Percentiles rank a stretch among this genome's conserved stretches.
Conservation (phyloP, 2,888 invertebrate species). For the Hirtodrosophila duncani region DNA sequence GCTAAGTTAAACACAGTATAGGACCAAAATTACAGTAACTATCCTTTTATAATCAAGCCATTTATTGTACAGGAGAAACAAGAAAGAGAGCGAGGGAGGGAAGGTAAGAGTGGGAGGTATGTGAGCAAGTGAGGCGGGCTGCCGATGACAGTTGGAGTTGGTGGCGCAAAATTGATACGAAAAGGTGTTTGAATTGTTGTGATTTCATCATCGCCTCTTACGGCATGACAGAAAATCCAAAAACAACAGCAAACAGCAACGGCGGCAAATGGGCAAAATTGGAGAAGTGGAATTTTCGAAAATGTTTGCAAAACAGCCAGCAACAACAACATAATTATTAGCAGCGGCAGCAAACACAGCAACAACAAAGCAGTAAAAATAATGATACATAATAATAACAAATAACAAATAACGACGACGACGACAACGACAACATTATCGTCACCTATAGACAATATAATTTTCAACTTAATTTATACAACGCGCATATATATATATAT, state of each 20-base stretch:
- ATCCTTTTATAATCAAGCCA: too few relatives aligned
- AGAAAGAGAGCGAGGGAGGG: not conserved
- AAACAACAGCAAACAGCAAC: slow-evolving; percentile 33
- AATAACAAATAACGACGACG: slow-evolving; percentile 12
- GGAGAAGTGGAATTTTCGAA: slow-evolving; percentile 68
- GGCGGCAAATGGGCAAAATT: slow-evolving; percentile 29
- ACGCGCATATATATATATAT: not conserved
- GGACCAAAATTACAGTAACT: too few relatives aligned
- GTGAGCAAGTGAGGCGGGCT: slow-evolving; percentile 10
- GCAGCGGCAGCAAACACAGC: slow-evolving; percentile 46
- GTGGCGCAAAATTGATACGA: slow-evolving; percentile 63
- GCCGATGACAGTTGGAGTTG: slow-evolving; percentile 49
- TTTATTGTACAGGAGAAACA: not conserved
- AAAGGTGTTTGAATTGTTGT: slow-evolving; percentile 73
- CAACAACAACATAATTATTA: too few relatives aligned
- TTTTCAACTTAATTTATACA: slow-evolving; percentile 63
- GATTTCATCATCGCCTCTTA: slow-evolving; percentile 71
- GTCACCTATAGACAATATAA: slow-evolving; percentile 70
- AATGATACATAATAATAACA: slow-evolving; percentile 44
- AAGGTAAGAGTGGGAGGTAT: not conserved
- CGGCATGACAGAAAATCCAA: slow-evolving; percentile 66
- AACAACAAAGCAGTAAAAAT: slow-evolving; percentile 49
- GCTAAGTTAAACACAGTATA: too few relatives aligned
- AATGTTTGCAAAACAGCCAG: slow-evolving; percentile 38
- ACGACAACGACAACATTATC: slow-evolving; percentile 63